Base-by-base conservation (phyloP, 2,797 vertebrate species). In the Sebastolobus altivelis region DNA sequence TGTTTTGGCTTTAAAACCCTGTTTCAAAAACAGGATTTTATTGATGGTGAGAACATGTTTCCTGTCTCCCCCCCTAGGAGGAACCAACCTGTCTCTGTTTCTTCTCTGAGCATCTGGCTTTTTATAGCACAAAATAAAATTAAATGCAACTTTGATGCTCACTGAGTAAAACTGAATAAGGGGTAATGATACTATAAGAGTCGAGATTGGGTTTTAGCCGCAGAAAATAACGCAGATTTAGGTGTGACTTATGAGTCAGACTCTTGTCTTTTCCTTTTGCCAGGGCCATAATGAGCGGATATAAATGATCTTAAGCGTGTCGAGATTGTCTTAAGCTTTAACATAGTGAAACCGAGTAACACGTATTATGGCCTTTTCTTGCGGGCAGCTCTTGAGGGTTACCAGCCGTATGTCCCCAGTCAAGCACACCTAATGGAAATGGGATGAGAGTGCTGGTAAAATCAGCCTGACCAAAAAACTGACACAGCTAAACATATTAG, bases 341-440 rank as follows among this genome's bases (percentile, higher is more conserved):
- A 76, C 69, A 73, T 80, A 68, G 78, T 84, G 81, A 74, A 86
- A 84, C 67, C 33, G 59, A 87, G 80, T 72, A 89, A 89, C 85
- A 89, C 84, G 84, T 80, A 87, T 72, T 75, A 80, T 79, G 72
- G 71, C 67, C 60, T 84, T 54, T 81, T 84, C 80, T 87, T 71
- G 79, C 79, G 66, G 72, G 65, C 72, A 70, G 83, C 76, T 89
- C 79, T 74, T 81, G 73, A 87, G 88, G 89, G 89, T 93, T 92
- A 93, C 92, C 88, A 88, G 75, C 71, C 81, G 86, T 58, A 76
- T 88, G 89, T 92, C 85, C 88, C 85, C 77, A 87, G 87, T 92
- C 78, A 84, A 84, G 79, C 66, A 81, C 66, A 78, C 8, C 78
- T 80, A 88, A 88, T 80, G 69, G 79, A 67, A 80, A 87, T 72